A percentile compares a stretch with the other conserved stretches of the same genome.
Evolutionary conservation across 2,888 invertebrate species (phyloP).

Genomic region (Ormyrus pomaceus): DNA sequence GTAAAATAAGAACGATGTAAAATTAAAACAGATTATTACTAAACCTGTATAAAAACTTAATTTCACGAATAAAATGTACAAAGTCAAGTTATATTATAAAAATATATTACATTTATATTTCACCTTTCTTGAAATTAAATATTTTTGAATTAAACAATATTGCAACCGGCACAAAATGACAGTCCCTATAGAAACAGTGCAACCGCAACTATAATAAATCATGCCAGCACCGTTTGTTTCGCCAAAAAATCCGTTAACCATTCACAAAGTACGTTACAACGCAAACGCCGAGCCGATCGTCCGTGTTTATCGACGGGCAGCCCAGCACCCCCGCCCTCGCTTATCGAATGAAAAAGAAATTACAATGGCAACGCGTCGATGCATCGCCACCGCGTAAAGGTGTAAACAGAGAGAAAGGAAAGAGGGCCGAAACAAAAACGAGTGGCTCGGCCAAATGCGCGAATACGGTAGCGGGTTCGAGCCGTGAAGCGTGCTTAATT

Average conservation of each 20-base stretch:
- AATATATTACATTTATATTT: too few species aligned
- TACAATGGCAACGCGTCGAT: not conserved
- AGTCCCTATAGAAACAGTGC: too few species aligned
- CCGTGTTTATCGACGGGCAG: constrained; percentile 2
- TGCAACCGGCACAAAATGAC: too few species aligned
- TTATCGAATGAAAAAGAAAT: not conserved
- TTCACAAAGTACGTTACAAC: constrained; percentile 12
- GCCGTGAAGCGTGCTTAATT: constrained; percentile 39
- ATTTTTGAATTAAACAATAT: too few species aligned
- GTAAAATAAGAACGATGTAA: too few species aligned
- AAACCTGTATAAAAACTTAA: too few species aligned
- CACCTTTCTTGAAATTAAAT: too few species aligned
- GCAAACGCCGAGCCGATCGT: not conserved
- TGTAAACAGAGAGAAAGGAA: not conserved
- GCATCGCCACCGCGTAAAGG: not conserved
- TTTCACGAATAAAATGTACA: too few species aligned
- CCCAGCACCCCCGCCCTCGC: constrained; percentile 2
- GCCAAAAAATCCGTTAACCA: not conserved
- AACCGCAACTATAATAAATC: too few species aligned
- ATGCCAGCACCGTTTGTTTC: too few species aligned
- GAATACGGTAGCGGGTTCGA: constrained; percentile 10
- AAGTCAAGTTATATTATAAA: too few species aligned
- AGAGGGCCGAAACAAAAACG: not conserved
- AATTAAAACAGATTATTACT: too few species aligned
- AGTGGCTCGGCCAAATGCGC: not conserved